Conservation (phyloP, 2,113 vertebrate species). For the Brienomyrus longianalis region DNA sequence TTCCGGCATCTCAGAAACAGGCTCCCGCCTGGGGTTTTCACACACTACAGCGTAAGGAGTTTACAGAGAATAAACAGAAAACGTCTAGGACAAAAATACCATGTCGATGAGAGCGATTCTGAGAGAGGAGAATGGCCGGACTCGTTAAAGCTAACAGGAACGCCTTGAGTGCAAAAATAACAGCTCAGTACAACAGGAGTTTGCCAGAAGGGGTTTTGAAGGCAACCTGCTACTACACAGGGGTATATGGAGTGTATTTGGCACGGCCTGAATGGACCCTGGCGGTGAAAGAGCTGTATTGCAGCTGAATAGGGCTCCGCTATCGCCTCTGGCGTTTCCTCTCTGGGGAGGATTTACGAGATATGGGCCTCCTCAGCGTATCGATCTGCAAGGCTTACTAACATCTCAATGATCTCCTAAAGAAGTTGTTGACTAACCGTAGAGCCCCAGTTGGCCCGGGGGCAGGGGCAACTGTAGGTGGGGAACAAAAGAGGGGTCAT, state of each 20-base stretch:
- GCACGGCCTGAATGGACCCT: background rate
- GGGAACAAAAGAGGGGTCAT: background rate
- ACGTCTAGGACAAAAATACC: background rate
- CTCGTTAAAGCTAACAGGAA: background rate
- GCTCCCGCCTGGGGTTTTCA: background rate
- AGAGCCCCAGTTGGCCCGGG: background rate
- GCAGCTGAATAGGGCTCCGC: background rate
- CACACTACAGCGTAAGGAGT: background rate
- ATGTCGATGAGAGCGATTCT: background rate
- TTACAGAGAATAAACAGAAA: background rate
- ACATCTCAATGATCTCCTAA: constrained; percentile 52
- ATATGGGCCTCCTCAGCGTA: constrained; percentile 45
- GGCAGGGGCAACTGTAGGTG: background rate
- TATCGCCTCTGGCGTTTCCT: constrained; percentile 42
- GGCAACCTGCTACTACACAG: background rate
- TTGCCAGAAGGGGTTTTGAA: background rate
- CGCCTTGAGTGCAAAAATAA: background rate
- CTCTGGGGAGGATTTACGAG: constrained; percentile 48
- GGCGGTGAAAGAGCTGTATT: background rate
- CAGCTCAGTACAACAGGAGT: background rate
- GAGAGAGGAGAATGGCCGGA: background rate
- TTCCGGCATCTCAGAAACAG: background rate
- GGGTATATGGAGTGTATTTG: background rate
- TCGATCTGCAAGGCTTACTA: constrained; percentile 47
- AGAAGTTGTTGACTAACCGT: constrained; percentile 26